Evolutionary conservation across 2,113 vertebrate species (phyloP), one percentile per base, ranked within the genome.

Genomic region (Acrocephalus arundinaceus): DNA sequence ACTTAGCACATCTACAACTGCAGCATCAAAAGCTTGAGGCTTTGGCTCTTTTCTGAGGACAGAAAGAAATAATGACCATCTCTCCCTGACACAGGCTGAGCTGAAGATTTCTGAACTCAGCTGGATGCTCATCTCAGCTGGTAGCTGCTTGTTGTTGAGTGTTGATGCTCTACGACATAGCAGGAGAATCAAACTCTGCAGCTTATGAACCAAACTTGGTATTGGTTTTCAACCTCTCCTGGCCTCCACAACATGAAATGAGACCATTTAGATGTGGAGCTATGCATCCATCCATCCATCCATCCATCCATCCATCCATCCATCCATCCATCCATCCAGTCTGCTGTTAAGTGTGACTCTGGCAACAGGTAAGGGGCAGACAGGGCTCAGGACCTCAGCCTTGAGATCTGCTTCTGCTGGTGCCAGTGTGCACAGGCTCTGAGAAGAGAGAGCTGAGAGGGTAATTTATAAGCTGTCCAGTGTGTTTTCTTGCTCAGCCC

Each of bases 401-500:
- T 18, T 55, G 27, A 55, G 30, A 46, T 52, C 15, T 78, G 22
- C 25, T 85, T 74, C 85, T 78, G 8, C 30, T 81, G 35, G 6
- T 43, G 43, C 43, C 52, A 55, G 12, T 25, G 52, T 24, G 16
- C 46, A 45, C 31, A 52, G 35, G 13, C 18, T 82, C 27, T 5
- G 2, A 68, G 16, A 72, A 46, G 13, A 85, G 30, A 55, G 16
- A 63, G 20, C 1, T 43, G 35, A 75, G 25, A 1, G 0, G 27
- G 24, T 61, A 35, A 65, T 75, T 89, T 37, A 31, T 55, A 52
- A 74, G 24, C 31, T 28, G 7, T 4, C 17, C 3, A 0, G 3
- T 66, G 41, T 77, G 7, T 72, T 71, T 71, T 71, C 43, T 71
- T 67, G 51, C 19, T 77, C 49, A 77, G n/a, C 10, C 71, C 15